Evolutionary conservation across 1,140 invertebrate species (phyloP).

Genomic region (Cotesia chilonis): DNA sequence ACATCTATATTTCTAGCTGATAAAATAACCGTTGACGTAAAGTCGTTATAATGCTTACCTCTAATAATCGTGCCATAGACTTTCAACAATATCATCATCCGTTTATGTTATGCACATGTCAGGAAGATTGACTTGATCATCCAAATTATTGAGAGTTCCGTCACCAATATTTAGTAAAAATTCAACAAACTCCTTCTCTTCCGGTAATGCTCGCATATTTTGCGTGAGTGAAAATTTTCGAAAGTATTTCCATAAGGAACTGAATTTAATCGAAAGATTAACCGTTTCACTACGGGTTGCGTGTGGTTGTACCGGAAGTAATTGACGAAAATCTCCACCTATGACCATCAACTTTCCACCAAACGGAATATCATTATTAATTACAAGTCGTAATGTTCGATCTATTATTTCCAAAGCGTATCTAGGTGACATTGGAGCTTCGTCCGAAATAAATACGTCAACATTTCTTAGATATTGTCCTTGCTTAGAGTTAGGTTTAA

Average conservation of each 20-base stretch:
- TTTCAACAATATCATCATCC: conserved; percentile 2
- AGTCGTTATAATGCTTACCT: no score
- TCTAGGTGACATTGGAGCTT: conserved; percentile 46
- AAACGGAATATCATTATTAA: conserved; percentile 34
- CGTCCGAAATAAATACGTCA: conserved; percentile 11
- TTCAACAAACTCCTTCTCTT: conserved; percentile 33
- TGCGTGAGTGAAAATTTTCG: no score
- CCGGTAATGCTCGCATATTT: no score
- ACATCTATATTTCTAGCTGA: no score
- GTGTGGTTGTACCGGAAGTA: conserved; percentile 25
- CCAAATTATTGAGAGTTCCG: conserved; percentile 20
- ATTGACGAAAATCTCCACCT: conserved; percentile 37
- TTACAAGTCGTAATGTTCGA: conserved; percentile 39
- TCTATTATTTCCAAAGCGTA: conserved; percentile 38
- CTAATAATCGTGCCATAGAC: no score
- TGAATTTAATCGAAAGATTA: conserved; percentile 37
- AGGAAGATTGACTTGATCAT: conserved; percentile 30
- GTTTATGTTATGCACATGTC: conserved; percentile 15
- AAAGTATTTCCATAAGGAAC: conserved; percentile 27
- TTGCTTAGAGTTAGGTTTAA: no score
- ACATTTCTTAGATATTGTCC: no score
- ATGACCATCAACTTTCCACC: conserved; percentile 44
- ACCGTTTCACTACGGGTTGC: conserved; percentile 33
- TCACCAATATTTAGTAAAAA: conserved; percentile 39
- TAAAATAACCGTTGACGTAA: no score